phyloP scores from a whole-genome alignment of 2,797 vertebrate species.

The Loriculus beryllinus region DNA sequence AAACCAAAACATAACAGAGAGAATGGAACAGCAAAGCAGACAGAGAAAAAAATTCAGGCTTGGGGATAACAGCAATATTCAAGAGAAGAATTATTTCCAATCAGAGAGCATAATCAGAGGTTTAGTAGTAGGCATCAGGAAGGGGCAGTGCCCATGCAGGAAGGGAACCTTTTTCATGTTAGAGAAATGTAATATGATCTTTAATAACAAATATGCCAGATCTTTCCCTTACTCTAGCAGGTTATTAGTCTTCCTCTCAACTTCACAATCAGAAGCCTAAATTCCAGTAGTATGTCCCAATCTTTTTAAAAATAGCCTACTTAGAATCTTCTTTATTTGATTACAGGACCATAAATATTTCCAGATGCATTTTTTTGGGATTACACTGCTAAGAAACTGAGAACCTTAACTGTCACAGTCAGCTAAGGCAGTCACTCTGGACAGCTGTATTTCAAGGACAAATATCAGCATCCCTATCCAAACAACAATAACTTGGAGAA shows the following conservation, averaged over 20 bases:
- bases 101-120: not conserved
- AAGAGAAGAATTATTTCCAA: not conserved
- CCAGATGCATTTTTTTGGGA: not conserved
- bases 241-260: not conserved
- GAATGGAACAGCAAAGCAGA: not conserved
- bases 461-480: not conserved
- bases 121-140: not conserved
- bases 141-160: not conserved
- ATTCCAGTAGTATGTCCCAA: not conserved
- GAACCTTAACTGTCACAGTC: not conserved
- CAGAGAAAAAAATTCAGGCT: not conserved
- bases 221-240: not conserved
- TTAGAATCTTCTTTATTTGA: not conserved
- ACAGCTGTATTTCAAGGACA: not conserved
- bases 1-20: not conserved
- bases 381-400: not conserved
- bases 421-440: not conserved
- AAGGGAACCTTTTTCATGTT: not conserved
- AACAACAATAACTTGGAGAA: not conserved
- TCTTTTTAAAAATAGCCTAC: not conserved
- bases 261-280: not conserved
- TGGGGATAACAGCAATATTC: not conserved
- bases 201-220: not conserved
- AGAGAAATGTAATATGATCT: not conserved
- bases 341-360: not conserved